A percentile compares a stretch with the other conserved stretches of the same genome.
phyloP scores from a whole-genome alignment of 2,113 vertebrate genomes.

The Saiga tatarica region DNA sequence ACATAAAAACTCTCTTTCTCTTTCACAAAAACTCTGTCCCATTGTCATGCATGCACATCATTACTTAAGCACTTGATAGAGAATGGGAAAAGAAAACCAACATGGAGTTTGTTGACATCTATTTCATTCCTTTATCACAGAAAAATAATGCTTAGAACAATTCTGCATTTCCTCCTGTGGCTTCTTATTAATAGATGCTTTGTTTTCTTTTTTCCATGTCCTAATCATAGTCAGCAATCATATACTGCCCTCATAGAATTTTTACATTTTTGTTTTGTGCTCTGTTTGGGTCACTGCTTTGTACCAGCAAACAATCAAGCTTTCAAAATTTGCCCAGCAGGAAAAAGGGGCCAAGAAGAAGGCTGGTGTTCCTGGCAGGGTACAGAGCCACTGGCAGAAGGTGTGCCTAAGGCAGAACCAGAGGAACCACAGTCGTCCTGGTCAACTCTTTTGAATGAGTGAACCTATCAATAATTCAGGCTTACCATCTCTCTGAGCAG shows the following conservation, averaged over 20 bases:
- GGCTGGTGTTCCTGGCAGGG: neutral
- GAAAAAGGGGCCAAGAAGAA: conserved; percentile 27
- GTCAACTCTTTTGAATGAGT: conserved; percentile 41
- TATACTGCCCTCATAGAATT: neutral
- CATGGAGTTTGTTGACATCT: neutral
- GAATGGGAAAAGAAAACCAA: neutral
- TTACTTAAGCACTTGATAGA: neutral
- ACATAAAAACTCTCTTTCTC: neutral
- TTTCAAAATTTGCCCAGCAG: neutral
- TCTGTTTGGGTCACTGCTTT: neutral
- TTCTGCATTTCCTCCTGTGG: neutral
- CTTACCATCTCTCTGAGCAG: neutral
- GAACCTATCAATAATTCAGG: conserved; percentile 73
- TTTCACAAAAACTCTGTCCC: neutral
- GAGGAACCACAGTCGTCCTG: neutral
- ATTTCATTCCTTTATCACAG: neutral
- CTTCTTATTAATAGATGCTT: neutral
- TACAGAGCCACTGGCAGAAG: conserved; percentile 50
- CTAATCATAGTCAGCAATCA: neutral
- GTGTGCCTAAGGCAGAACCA: conserved; percentile 60
- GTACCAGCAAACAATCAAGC: neutral
- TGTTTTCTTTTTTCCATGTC: neutral
- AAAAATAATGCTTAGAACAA: neutral
- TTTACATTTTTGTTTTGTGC: neutral
- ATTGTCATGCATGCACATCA: neutral